phyloP scores from a whole-genome alignment of 1,140 invertebrate species.

The Brachionus manjavacas region DNA sequence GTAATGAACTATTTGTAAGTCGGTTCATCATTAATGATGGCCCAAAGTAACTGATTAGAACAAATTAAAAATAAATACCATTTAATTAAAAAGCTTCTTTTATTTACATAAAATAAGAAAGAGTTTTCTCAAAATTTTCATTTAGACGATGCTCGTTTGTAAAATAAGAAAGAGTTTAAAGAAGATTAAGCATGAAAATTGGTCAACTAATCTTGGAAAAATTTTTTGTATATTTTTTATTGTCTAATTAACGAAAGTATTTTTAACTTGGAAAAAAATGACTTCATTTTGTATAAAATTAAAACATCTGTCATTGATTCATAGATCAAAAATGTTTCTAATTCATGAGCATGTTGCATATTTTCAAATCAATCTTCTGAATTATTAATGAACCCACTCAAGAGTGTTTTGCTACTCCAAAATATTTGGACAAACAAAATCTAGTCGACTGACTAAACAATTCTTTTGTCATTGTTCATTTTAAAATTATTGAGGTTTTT shows the following conservation, averaged over 20 bases:
- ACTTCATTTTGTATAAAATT: neutral
- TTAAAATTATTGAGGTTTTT: neutral
- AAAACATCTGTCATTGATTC: neutral
- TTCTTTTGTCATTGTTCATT: neutral
- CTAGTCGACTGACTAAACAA: neutral
- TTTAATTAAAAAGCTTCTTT: neutral
- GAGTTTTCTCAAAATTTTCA: neutral
- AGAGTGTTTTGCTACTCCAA: neutral
- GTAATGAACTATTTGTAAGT: neutral
- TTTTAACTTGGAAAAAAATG: neutral
- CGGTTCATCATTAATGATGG: neutral
- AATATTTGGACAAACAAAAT: neutral
- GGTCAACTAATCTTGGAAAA: no score
- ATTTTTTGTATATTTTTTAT: no score
- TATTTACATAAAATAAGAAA: neutral
- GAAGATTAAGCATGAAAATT: no score
- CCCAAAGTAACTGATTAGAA: neutral
- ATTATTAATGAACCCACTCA: no score
- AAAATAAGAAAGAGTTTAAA: no score
- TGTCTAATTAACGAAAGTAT: neutral
- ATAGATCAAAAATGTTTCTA: neutral
- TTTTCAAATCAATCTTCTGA: no score
- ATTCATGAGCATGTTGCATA: no score
- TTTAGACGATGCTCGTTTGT: no score
- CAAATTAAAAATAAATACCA: neutral